A percentile compares a stretch with the other conserved stretches of the same genome.
Conservation (phyloP, 2,113 vertebrate genomes). For the Amazona vittata region DNA sequence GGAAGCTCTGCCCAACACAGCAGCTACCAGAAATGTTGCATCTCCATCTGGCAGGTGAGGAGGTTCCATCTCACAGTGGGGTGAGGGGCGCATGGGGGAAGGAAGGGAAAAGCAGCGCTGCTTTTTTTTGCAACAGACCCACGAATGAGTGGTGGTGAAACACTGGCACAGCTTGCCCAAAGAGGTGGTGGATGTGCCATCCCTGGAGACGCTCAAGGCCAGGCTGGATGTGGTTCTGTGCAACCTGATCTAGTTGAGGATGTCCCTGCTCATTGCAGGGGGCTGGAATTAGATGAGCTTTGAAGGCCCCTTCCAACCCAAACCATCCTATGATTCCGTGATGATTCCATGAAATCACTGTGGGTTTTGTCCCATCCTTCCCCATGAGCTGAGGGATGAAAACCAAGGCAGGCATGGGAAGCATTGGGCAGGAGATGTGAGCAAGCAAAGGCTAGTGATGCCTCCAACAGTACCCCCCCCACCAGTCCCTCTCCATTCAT, state of each 20-base stretch:
- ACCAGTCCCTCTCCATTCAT: background rate
- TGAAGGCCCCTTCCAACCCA: background rate
- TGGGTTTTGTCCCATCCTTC: background rate
- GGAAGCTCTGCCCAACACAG: background rate
- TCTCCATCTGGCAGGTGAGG: background rate
- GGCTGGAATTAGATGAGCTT: background rate
- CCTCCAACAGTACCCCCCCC: no score
- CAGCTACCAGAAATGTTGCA: background rate
- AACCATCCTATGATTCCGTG: background rate
- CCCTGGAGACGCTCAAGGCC: background rate
- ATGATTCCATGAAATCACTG: background rate
- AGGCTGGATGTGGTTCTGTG: background rate
- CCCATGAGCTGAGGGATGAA: background rate
- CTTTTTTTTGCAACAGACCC: background rate
- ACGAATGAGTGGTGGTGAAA: background rate
- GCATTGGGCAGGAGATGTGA: background rate
- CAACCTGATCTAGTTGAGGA: background rate
- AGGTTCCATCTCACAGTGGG: background rate
- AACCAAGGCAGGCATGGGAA: background rate
- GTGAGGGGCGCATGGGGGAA: rapidly evolving
- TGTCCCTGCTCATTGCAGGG: background rate
- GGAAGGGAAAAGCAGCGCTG: background rate
- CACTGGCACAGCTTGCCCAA: background rate
- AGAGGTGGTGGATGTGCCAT: background rate
- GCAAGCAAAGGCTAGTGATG: background rate